A percentile compares a stretch with the other conserved stretches of the same genome.
Conservation (phyloP, 2,888 invertebrate genomes). For the Chloroclystis v-ata region DNA sequence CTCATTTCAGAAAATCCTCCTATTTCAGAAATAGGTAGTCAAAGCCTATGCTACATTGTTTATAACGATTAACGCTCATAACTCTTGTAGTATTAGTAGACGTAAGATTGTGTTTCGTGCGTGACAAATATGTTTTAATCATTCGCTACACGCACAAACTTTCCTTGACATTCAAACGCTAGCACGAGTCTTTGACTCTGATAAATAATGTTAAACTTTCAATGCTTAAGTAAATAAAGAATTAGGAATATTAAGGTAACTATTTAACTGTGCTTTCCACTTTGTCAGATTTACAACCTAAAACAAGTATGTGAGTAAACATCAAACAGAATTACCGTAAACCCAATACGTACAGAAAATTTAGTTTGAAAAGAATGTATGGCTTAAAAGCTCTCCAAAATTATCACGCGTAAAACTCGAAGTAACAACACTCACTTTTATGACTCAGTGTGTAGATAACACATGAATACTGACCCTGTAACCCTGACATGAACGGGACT, state of each 20-base stretch:
- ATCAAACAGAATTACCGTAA: neutral
- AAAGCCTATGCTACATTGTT: too few relatives aligned
- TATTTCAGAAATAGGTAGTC: too few relatives aligned
- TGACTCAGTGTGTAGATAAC: constrained; percentile 27
- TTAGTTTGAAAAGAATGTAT: constrained; percentile 13
- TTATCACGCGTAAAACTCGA: constrained; percentile 19
- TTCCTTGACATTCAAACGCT: constrained; percentile 33
- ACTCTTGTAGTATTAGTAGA: neutral
- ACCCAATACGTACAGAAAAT: constrained; percentile 1
- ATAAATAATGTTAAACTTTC: neutral
- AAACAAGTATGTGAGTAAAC: constrained; percentile 1
- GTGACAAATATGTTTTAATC: constrained; percentile 20
- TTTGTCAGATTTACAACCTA: constrained; percentile 3
- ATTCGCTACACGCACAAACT: constrained; percentile 26
- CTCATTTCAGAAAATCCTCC: too few relatives aligned
- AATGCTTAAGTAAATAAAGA: neutral
- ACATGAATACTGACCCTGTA: constrained; percentile 26
- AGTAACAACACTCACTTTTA: constrained; percentile 29
- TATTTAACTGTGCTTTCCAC: neutral
- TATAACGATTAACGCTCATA: neutral
- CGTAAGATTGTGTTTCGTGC: constrained; percentile 4
- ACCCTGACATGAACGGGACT: constrained; percentile 29
- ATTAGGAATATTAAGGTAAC: neutral
- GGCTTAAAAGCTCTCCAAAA: constrained; percentile 27
- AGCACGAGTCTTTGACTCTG: constrained; percentile 4